These are phyloP conservation scores for Drosophila saltans DNA, from an alignment of 1,140 invertebrate species.

Conservation along the genomic window DNA sequence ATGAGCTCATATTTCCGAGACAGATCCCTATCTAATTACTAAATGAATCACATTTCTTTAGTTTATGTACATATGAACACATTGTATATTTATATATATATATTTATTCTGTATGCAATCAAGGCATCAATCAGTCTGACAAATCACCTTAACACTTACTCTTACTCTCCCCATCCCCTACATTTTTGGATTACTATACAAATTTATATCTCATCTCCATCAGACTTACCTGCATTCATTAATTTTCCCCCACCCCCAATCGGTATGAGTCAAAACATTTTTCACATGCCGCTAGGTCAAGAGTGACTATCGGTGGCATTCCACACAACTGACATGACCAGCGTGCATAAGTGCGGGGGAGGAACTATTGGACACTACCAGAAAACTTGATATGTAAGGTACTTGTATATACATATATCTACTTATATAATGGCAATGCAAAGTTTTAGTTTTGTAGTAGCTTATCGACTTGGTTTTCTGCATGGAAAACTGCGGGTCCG, in stretches of 20 bases:
- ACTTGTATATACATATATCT: not conserved
- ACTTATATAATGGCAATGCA: not conserved
- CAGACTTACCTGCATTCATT: conserved; percentile 11
- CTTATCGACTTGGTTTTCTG: not conserved
- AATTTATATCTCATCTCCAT: conserved; percentile 31
- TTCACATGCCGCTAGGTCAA: conserved; percentile 72
- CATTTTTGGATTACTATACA: not conserved
- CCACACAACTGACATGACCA: conserved; percentile 22
- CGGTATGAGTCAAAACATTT: conserved; percentile 55
- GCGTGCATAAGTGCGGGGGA: conserved; percentile 30
- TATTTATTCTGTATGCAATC: conserved; percentile 50
- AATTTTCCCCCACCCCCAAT: not conserved
- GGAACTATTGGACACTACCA: conserved; percentile 17
- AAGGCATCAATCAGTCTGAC: conserved; percentile 62
- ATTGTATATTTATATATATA: conserved; percentile 14
- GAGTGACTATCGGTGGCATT: conserved; percentile 54
- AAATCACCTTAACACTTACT: conserved; percentile 41
- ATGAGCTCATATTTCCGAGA: conserved; percentile 72
- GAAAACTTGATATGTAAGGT: not conserved
- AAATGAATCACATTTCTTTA: conserved; percentile 52
- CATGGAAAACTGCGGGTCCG: not conserved
- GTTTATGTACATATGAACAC: not conserved
- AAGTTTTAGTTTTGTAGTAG: not conserved
- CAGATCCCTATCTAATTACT: conserved; percentile 72
- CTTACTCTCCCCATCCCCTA: conserved; percentile 17